Evolutionary conservation across 2,113 vertebrate genomes (phyloP).

Genomic region (Amphiprion percula): DNA sequence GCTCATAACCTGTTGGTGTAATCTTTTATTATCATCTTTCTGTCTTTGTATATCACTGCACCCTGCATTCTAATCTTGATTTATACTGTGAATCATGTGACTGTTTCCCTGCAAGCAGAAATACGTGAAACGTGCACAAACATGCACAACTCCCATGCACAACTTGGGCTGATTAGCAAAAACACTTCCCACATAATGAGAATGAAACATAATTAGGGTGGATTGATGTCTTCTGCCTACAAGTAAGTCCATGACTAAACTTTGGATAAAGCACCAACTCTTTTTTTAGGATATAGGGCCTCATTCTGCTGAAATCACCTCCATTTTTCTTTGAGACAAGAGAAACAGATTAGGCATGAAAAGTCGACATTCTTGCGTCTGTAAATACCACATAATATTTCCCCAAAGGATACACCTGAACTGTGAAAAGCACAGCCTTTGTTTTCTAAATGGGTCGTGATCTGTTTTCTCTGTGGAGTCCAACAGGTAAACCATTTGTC

Average conservation of each 20-base stretch:
- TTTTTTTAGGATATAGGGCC: conserved; percentile 13
- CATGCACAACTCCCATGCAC: no score
- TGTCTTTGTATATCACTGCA: no score
- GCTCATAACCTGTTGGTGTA: no score
- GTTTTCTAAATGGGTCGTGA: conserved; percentile 71
- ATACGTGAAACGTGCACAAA: no score
- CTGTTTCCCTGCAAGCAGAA: no score
- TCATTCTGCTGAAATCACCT: conserved; percentile 51
- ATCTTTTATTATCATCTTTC: no score
- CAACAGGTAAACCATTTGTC: conserved; percentile 70
- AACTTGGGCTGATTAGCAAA: not conserved
- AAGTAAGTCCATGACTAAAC: conserved; percentile 33
- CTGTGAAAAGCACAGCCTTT: conserved; percentile 58
- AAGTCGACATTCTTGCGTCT: conserved; percentile 56
- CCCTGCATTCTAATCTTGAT: no score
- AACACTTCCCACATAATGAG: not conserved
- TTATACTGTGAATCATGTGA: no score
- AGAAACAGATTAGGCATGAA: conserved; percentile 55
- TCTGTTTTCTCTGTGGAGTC: conserved; percentile 64
- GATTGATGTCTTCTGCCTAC: conserved; percentile 14
- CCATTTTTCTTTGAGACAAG: conserved; percentile 58
- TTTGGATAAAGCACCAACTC: conserved; percentile 50
- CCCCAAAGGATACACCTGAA: conserved; percentile 57
- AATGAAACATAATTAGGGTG: conserved; percentile 23
- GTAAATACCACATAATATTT: conserved; percentile 71